These are phyloP conservation scores for Magallana gigas DNA, from an alignment of 1,140 invertebrate genomes.

Conservation along the genomic window DNA sequence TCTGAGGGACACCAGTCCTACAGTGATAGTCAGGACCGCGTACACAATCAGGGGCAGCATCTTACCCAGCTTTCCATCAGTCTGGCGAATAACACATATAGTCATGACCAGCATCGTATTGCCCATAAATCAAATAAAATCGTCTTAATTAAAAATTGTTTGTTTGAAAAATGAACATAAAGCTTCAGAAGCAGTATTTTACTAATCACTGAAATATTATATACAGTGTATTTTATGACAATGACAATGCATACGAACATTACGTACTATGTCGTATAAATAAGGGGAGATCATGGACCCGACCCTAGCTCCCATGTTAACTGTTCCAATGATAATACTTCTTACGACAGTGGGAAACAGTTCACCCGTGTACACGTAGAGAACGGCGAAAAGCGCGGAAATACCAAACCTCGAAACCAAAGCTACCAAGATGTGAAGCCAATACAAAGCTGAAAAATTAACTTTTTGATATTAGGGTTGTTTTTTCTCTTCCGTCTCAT, in stretches of 20 bases:
- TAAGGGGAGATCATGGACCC: slow-evolving; percentile 52
- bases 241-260: too few relatives aligned
- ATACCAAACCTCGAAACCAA: slow-evolving; percentile 54
- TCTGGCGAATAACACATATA: neutral
- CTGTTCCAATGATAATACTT: slow-evolving; percentile 81
- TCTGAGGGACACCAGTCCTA: neutral
- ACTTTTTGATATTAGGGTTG: neutral
- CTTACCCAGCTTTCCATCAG: neutral
- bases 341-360: slow-evolving; percentile 90
- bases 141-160: too few relatives aligned
- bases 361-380: slow-evolving; percentile 80
- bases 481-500: too few relatives aligned
- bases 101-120: too few relatives aligned
- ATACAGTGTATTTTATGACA: too few relatives aligned
- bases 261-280: slow-evolving; percentile 45
- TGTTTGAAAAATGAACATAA: too few relatives aligned
- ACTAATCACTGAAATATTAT: too few relatives aligned
- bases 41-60: neutral
- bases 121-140: too few relatives aligned
- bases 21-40: neutral
- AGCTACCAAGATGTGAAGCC: slow-evolving; percentile 41
- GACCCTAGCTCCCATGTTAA: slow-evolving; percentile 41
- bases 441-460: slow-evolving; percentile 46
- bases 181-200: too few relatives aligned
- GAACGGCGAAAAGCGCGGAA: slow-evolving; percentile 80